These are phyloP conservation scores for Eucidaris tribuloides DNA, from an alignment of 35 echinoderm and acorn worm genomes.

Conservation along the genomic window DNA sequence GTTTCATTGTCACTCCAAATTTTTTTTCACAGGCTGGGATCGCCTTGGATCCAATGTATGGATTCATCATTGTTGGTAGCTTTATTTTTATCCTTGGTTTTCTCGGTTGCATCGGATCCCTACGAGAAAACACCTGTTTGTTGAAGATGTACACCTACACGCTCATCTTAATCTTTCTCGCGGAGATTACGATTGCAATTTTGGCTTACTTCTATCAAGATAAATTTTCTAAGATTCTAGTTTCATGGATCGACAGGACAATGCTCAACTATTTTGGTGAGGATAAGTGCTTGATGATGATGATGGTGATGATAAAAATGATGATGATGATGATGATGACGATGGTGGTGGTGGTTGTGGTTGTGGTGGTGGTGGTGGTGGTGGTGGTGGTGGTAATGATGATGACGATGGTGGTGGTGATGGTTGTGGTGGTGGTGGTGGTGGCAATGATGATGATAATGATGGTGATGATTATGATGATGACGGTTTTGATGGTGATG, in stretches of 20 bases:
- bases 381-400: neutral
- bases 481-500: neutral
- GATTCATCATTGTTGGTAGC: conserved; percentile 82
- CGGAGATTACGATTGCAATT: conserved; percentile 72
- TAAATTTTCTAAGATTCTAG: conserved; percentile 47
- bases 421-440: neutral
- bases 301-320: neutral
- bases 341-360: neutral
- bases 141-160: conserved; percentile 71
- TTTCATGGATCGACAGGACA: conserved; percentile 66
- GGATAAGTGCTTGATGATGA: neutral
- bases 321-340: neutral
- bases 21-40: conserved; percentile 62
- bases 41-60: conserved; percentile 85
- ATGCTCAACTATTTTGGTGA: conserved; percentile 80
- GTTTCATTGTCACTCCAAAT: no score
- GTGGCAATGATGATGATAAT: neutral
- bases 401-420: neutral
- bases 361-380: neutral
- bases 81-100: conserved; percentile 88
- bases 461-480: neutral
- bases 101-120: conserved; percentile 82
- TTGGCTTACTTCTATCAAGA: conserved; percentile 86
- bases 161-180: conserved; percentile 79
- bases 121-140: conserved; percentile 80